phyloP scores from a whole-genome alignment of 2,797 vertebrate species.

The Siniperca obscura region DNA sequence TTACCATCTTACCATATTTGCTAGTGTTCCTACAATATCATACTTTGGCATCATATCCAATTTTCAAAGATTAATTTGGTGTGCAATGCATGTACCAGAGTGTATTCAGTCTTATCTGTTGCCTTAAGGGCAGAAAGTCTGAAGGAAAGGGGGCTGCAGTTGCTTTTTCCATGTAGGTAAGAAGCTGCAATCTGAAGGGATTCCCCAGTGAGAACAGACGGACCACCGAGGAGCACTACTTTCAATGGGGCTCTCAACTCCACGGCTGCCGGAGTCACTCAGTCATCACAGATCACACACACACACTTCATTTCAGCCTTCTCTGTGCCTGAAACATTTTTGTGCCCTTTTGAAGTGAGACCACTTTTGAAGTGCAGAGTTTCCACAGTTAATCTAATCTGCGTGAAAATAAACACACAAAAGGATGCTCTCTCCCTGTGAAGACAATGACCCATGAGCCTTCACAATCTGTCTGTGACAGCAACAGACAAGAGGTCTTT shows the following conservation, averaged over 20 bases:
- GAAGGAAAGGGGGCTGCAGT: slow-evolving; percentile 56
- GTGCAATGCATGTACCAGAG: not conserved
- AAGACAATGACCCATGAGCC: slow-evolving; percentile 60
- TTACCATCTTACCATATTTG: not conserved
- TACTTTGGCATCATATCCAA: slow-evolving; percentile 1
- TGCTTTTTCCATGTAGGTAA: slow-evolving; percentile 74
- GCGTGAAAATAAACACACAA: slow-evolving; percentile 78
- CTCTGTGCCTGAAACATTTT: slow-evolving; percentile 56
- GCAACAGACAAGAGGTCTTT: slow-evolving; percentile 44
- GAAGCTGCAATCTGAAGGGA: slow-evolving; percentile 75
- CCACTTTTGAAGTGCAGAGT: slow-evolving; percentile 63
- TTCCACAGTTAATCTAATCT: slow-evolving; percentile 76
- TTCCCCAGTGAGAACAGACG: slow-evolving; percentile 81
- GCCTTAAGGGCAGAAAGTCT: slow-evolving; percentile 36
- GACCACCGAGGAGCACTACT: slow-evolving; percentile 81
- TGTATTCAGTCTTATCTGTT: slow-evolving; percentile 51
- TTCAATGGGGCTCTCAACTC: slow-evolving; percentile 76
- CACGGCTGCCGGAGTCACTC: slow-evolving; percentile 82
- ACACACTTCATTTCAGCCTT: slow-evolving; percentile 32
- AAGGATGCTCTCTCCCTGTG: slow-evolving; percentile 60
- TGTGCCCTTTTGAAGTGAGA: slow-evolving; percentile 60
- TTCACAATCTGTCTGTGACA: slow-evolving; percentile 36
- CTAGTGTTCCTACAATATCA: not conserved
- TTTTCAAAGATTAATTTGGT: slow-evolving; percentile 26
- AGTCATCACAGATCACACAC: slow-evolving; percentile 68